Evolutionary conservation across 2,797 vertebrate genomes (phyloP), one percentile per base, ranked within the genome.

Genomic region (Cuniculus paca): DNA sequence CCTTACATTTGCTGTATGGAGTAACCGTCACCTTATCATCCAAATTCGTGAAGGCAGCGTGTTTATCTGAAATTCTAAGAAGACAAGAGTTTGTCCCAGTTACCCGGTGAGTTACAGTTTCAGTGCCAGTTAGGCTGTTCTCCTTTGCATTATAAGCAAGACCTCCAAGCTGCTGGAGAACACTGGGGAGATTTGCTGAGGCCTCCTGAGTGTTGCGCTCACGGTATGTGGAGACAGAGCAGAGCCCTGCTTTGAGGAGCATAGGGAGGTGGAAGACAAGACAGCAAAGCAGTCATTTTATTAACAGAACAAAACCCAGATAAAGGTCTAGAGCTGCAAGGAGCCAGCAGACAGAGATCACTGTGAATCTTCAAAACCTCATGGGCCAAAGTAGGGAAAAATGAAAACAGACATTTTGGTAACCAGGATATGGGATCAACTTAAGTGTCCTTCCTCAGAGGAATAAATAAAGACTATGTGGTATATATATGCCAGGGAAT

Each of bases 1-100:
- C 98, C 97, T 99, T 99, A 97, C 99, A 98, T 92, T 98, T 98
- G 60, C 92, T 70, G 48, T 98, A 24, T 0, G 99, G 99, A 0
- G 96, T 98, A 92, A 99, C 87, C 0, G 96, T 98, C 39, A 99
- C 98, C 52, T 95, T 98, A 2, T 98, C 98, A 42, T 99, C 98
- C 63, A 98, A 93, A 83, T 99, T 99, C 93, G 94, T 98, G 95
- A 99, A 99, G 20, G 98, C 98, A n/a, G 99, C 99, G 0, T 99
- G 99, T 77, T 97, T 99, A 82, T 99, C 99, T 96, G 99, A 98
- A 98, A 99, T 99, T 79, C 99, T 99, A 97, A 70, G 89, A 95
- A 34, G 58, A 97, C 1, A 70, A 77, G 42, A 75, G 20, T 82
- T 56, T 11, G 36, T 72, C 31, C 39, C 56, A 22, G 39, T 56